Percentiles rank a stretch among this genome's conserved stretches.
These are phyloP conservation scores for Heterodera schachtii DNA, from an alignment of 1,140 invertebrate genomes.

Conservation along the genomic window DNA sequence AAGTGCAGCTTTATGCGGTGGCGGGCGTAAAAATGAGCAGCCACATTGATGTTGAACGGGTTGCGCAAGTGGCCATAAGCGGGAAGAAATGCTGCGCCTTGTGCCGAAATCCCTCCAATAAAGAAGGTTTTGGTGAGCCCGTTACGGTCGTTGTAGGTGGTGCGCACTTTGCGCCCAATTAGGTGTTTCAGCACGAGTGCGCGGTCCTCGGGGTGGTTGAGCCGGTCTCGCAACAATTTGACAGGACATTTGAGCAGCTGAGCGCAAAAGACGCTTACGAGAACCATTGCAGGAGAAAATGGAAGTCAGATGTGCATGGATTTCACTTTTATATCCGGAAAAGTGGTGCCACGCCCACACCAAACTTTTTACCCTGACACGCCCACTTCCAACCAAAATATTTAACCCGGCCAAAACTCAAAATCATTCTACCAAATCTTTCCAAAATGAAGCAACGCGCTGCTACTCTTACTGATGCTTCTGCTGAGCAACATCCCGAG, in stretches of 20 bases:
- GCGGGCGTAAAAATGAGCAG: not conserved
- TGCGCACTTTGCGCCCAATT: not conserved
- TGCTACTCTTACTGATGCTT: no score
- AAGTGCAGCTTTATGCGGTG: not conserved
- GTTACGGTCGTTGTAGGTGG: not conserved
- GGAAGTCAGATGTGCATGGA: not conserved
- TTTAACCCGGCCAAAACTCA: no score
- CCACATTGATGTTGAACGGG: not conserved
- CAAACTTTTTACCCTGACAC: not conserved
- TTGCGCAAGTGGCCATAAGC: not conserved
- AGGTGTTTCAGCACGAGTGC: not conserved
- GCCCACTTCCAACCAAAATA: not conserved
- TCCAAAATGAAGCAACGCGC: no score
- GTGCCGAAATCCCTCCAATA: not conserved
- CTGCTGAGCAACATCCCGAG: no score
- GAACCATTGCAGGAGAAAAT: not conserved
- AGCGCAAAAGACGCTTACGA: not conserved
- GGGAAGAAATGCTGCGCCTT: not conserved
- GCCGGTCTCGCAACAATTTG: not conserved
- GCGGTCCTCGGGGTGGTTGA: constrained; percentile 12
- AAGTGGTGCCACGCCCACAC: not conserved
- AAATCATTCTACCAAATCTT: no score
- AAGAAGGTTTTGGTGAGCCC: not conserved
- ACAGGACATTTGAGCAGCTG: not conserved
- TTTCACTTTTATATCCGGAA: not conserved